phyloP scores from a whole-genome alignment of 2,113 vertebrate species.

The Argyrosomus japonicus region DNA sequence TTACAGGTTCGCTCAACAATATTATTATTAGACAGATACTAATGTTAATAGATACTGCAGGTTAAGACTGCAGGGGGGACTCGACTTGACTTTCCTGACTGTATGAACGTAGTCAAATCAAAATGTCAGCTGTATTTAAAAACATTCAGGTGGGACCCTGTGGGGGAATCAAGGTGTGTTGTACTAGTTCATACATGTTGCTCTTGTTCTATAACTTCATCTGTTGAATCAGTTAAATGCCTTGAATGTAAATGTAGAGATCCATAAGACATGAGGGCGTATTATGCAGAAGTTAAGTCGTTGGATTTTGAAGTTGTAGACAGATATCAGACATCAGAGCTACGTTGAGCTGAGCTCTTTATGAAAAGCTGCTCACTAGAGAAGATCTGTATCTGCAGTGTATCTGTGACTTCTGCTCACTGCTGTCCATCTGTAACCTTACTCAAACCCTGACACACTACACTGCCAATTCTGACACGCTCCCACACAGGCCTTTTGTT shows the following conservation, averaged over 20 bases:
- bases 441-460: constrained; percentile 37
- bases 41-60: too few relatives aligned
- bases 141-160: neutral
- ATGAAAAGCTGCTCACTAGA: neutral
- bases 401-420: neutral
- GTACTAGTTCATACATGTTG: neutral
- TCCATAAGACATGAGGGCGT: neutral
- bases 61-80: too few relatives aligned
- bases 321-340: neutral
- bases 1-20: too few relatives aligned
- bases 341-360: too few relatives aligned
- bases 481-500: constrained; percentile 61
- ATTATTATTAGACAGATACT: too few relatives aligned
- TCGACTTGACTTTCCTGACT: too few relatives aligned
- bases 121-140: neutral
- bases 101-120: neutral
- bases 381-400: neutral
- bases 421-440: constrained; percentile 38
- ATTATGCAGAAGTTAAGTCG: neutral
- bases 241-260: neutral
- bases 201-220: neutral
- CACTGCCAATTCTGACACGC: constrained; percentile 15
- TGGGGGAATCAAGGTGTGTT: neutral
- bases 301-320: neutral
- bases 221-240: neutral